Base-by-base conservation (phyloP, 2,797 vertebrate genomes). In the Sphenopsis melanotis region DNA sequence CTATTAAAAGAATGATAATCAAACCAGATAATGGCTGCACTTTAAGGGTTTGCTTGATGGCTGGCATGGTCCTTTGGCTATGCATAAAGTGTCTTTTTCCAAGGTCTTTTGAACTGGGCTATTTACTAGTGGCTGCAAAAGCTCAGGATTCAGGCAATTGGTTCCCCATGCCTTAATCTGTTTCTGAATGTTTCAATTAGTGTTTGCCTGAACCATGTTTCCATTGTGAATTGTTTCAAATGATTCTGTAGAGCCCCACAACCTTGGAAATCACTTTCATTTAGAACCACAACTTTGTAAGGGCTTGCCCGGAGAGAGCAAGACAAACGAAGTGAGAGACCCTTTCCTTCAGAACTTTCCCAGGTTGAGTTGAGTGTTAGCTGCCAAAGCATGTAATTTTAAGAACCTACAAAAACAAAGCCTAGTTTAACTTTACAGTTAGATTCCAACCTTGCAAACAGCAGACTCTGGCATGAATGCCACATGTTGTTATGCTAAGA, bases 151-250 rank as follows among this genome's bases (percentile, higher is more conserved):
- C 63, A 70, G 72, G 41, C 69, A 91, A 0, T 60, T 87, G 57
- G 27, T 80, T 89, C 26, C n/a, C 46, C 27, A 37, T 39, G 17
- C 74, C 49, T 69, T 75, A 68, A 70, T 94, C 39, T 55, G 37
- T 86, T 95, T 89, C 77, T 81, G 84, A 91, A 83, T 3, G 1
- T 91, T 94, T 95, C 82, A 78, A 27, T 93, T 86, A 92, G 55
- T 0, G 0, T 90, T 92, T 93, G 21, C 57, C 75, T 87, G 85
- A 90, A 75, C 30, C 30, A 12, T 0, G 91, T 61, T 95, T 94
- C 85, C 66, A 39, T 64, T 89, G 29, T 88, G 76, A 68, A 72
- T 79, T 77, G 10, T 95, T 76, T 92, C 46, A 90, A 94, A 71
- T 59, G 37, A 76, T 41, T 88, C 63, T 83, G 60, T 60, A 1